Evolutionary conservation across 2,888 invertebrate species (phyloP).

Genomic region (Clanis bilineata): DNA sequence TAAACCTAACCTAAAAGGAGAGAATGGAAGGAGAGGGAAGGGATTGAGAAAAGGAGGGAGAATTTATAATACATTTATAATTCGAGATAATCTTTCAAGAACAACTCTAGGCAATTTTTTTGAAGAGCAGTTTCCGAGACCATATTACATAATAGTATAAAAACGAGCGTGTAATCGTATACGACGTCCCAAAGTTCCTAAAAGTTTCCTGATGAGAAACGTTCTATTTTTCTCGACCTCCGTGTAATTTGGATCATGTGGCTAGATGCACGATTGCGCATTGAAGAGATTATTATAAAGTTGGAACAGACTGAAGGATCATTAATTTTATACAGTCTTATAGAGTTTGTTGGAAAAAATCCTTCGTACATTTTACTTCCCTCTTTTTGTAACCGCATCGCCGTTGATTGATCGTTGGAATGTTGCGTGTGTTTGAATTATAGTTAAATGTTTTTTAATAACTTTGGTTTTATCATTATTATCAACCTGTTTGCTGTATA

Average conservation of each 20-base stretch:
- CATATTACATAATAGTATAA: not conserved
- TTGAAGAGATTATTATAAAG: slow-evolving; percentile 63
- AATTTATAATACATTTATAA: too few relatives aligned
- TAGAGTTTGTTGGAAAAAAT: not conserved
- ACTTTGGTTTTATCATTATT: too few relatives aligned
- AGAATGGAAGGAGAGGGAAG: too few relatives aligned
- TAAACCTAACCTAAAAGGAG: too few relatives aligned
- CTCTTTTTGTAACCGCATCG: not conserved
- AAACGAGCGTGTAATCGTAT: not conserved
- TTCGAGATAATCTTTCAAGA: too few relatives aligned
- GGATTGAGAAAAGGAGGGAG: too few relatives aligned
- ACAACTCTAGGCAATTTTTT: not conserved
- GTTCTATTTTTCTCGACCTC: slow-evolving; percentile 67
- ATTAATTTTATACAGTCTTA: slow-evolving; percentile 58
- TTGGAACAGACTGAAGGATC: slow-evolving; percentile 54
- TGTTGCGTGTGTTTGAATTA: not conserved
- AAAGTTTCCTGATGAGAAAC: slow-evolving; percentile 57
- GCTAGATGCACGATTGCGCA: slow-evolving; percentile 63
- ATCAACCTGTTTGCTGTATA: too few relatives aligned
- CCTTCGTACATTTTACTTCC: not conserved
- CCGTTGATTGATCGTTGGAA: not conserved
- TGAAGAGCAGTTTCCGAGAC: not conserved
- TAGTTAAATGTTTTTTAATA: too few relatives aligned
- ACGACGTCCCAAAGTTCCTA: not conserved
- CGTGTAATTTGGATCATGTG: slow-evolving; percentile 67